Percentiles rank a stretch among this genome's conserved stretches.
Conservation (phyloP, 2,888 invertebrate genomes). For the Callosobruchus maculatus region DNA sequence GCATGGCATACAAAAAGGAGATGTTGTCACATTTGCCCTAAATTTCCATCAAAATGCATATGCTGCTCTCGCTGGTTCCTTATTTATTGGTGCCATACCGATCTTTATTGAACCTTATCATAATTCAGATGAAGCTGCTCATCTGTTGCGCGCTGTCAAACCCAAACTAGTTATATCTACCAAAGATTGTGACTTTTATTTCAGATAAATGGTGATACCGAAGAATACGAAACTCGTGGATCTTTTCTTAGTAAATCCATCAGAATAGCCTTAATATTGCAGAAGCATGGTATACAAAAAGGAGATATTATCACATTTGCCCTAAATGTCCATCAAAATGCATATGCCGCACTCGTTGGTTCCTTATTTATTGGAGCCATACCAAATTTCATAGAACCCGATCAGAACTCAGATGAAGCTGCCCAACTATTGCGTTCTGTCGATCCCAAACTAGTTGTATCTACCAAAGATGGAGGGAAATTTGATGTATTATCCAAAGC, state of each 20-base stretch:
- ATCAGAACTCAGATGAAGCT: conserved; percentile 18
- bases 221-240: conserved; percentile 47
- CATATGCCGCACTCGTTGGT: conserved; percentile 50
- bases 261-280: conserved; percentile 48
- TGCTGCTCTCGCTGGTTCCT: too few relatives aligned
- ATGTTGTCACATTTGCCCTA: too few relatives aligned
- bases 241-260: conserved; percentile 47
- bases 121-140: too few relatives aligned
- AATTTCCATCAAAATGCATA: too few relatives aligned
- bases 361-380: conserved; percentile 48
- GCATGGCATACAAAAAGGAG: too few relatives aligned
- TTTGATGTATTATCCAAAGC: conserved; percentile 5
- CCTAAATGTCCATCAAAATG: conserved; percentile 49
- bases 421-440: conserved; percentile 27
- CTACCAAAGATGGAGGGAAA: conserved; percentile 12
- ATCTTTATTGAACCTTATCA: too few relatives aligned
- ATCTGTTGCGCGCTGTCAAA: too few relatives aligned
- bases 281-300: conserved; percentile 41
- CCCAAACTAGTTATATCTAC: too few relatives aligned
- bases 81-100: too few relatives aligned
- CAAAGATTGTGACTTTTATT: too few relatives aligned
- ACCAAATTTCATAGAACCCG: conserved; percentile 31
- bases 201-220: conserved; percentile 41
- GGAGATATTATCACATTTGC: conserved; percentile 52
- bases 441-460: conserved; percentile 34